Evolutionary conservation across 2,888 invertebrate genomes (phyloP).

Genomic region (Celastrina argiolus): DNA sequence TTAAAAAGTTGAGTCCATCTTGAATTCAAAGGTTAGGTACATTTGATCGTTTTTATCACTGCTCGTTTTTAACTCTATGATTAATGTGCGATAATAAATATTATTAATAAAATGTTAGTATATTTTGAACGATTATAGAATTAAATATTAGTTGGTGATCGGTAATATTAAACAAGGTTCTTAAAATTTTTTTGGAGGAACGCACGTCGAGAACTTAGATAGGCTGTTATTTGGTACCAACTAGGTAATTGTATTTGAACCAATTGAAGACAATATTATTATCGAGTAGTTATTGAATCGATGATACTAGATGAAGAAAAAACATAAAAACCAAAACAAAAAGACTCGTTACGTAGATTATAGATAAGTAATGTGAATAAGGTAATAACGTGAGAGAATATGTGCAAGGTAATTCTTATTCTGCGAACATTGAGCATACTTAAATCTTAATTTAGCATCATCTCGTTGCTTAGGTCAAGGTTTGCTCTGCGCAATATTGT

Average conservation of each 20-base stretch:
- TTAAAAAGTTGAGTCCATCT: neutral
- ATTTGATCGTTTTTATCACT: neutral
- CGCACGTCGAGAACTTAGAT: neutral
- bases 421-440: neutral
- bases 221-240: too few relatives aligned
- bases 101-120: neutral
- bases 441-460: conserved; percentile 10
- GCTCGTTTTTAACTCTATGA: neutral
- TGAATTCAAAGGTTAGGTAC: neutral
- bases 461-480: neutral
- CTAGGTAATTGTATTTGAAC: too few relatives aligned
- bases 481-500: neutral
- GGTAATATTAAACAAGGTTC: neutral
- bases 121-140: too few relatives aligned
- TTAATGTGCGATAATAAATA: neutral
- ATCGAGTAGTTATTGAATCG: too few relatives aligned
- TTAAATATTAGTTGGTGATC: too few relatives aligned
- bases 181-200: neutral
- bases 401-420: neutral
- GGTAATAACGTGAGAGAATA: conserved; percentile 4
- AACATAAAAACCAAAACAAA: neutral
- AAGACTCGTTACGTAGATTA: neutral
- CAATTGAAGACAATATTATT: too few relatives aligned
- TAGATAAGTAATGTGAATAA: neutral
- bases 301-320: neutral